Evolutionary conservation across 1,140 invertebrate species (phyloP).

Genomic region (Nasonia giraulti): DNA sequence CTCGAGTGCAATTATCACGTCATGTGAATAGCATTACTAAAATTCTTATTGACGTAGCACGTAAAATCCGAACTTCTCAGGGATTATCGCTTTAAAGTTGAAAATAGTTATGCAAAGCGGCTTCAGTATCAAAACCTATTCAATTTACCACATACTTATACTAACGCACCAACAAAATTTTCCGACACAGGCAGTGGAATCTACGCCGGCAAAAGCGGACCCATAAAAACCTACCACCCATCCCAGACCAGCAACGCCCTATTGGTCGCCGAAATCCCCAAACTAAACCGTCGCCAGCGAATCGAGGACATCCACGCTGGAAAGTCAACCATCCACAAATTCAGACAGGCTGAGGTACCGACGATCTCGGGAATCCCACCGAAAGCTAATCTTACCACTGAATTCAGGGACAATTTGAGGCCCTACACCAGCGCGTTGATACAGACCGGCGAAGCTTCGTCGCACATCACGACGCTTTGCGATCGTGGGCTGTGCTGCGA

Average conservation of each 20-base stretch:
- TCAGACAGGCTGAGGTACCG: constrained; percentile 52
- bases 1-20: too few species aligned
- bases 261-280: constrained; percentile 63
- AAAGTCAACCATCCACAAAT: constrained; percentile 46
- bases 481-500: constrained; percentile 63
- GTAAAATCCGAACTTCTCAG: neutral
- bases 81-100: too few species aligned
- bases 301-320: constrained; percentile 26
- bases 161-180: too few species aligned
- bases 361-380: constrained; percentile 34
- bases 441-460: constrained; percentile 38
- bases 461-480: constrained; percentile 57
- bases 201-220: constrained; percentile 66
- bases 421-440: constrained; percentile 56
- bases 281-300: constrained; percentile 49
- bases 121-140: neutral
- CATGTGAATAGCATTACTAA: too few species aligned
- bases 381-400: constrained; percentile 2
- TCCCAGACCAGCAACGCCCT: constrained; percentile 54
- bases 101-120: neutral
- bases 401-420: constrained; percentile 49
- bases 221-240: constrained; percentile 50
- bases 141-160: too few species aligned
- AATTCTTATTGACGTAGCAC: neutral
- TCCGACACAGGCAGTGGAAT: constrained; percentile 75